Conservation (phyloP, 1,140 invertebrate species). For the Hyles euphorbiae region DNA sequence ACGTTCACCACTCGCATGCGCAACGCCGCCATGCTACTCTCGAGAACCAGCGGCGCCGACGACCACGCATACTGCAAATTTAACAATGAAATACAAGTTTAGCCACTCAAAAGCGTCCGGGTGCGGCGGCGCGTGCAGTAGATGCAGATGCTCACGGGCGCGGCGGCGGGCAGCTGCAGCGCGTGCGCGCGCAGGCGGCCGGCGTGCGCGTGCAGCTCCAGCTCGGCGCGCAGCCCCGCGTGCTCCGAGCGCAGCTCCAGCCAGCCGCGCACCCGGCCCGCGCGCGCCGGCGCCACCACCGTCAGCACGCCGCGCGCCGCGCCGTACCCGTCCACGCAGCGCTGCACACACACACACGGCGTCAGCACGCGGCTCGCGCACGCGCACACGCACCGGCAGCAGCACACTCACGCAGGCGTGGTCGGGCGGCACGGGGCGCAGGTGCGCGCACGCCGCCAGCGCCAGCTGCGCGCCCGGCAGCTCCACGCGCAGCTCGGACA, state of each 20-base stretch:
- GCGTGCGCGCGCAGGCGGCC: slow-evolving; percentile 29
- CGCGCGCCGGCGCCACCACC: slow-evolving; percentile 52
- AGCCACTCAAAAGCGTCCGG: too few species aligned
- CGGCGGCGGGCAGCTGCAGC: slow-evolving; percentile 24
- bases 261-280: slow-evolving; percentile 34
- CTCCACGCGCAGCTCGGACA: slow-evolving; percentile 29
- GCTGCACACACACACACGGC: slow-evolving; percentile 28
- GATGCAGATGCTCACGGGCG: slow-evolving; percentile 16
- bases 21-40: slow-evolving; percentile 41
- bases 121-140: too few species aligned
- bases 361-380: slow-evolving; percentile 9
- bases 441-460: slow-evolving; percentile 14
- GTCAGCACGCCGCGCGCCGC: slow-evolving; percentile 35
- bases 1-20: slow-evolving; percentile 35
- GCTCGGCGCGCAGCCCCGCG: slow-evolving; percentile 17
- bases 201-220: slow-evolving; percentile 29
- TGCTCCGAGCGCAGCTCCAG: slow-evolving; percentile 25
- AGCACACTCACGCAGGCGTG: slow-evolving; percentile 20
- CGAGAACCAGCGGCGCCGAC: slow-evolving; percentile 32
- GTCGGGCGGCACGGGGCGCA: slow-evolving; percentile 10
- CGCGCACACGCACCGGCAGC: slow-evolving; percentile 23
- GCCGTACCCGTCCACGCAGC: slow-evolving; percentile 33
- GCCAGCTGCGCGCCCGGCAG: slow-evolving; percentile 32
- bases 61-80: slow-evolving; percentile 30
- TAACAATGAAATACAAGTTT: too few species aligned